Evolutionary conservation across 2,113 vertebrate genomes (phyloP).

Genomic region (Lanius collurio): DNA sequence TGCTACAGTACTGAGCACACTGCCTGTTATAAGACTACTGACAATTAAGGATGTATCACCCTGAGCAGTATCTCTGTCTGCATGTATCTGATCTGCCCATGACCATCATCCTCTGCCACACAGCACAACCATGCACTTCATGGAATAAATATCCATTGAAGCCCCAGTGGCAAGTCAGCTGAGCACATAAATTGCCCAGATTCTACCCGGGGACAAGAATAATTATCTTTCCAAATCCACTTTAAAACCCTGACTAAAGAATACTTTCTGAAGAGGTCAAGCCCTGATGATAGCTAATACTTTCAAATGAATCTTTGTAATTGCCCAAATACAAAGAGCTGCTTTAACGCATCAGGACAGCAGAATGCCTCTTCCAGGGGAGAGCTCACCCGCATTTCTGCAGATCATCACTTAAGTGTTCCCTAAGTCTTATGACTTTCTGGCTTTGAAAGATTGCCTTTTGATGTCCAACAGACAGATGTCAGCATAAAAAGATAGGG

Average conservation of each 20-base stretch:
- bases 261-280: slow-evolving; percentile 46
- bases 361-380: slow-evolving; percentile 24
- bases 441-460: neutral
- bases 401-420: neutral
- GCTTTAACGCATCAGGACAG: neutral
- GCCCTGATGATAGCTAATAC: slow-evolving; percentile 20
- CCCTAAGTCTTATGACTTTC: neutral
- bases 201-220: slow-evolving; percentile 20
- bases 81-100: neutral
- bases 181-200: slow-evolving; percentile 24
- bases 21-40: neutral
- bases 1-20: slow-evolving; percentile 13
- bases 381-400: neutral
- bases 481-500: neutral
- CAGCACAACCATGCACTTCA: neutral
- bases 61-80: slow-evolving; percentile 14
- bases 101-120: neutral
- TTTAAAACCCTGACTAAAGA: slow-evolving; percentile 38
- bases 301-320: slow-evolving; percentile 46
- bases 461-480: slow-evolving; percentile 14
- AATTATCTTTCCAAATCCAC: slow-evolving; percentile 47
- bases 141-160: slow-evolving; percentile 36
- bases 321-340: slow-evolving; percentile 34
- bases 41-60: slow-evolving; percentile 31
- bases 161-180: slow-evolving; percentile 17